A percentile compares a stretch with the other conserved stretches of the same genome.
These are phyloP conservation scores for Eucera pruinosa DNA, from an alignment of 2,888 invertebrate genomes.

Conservation along the genomic window DNA sequence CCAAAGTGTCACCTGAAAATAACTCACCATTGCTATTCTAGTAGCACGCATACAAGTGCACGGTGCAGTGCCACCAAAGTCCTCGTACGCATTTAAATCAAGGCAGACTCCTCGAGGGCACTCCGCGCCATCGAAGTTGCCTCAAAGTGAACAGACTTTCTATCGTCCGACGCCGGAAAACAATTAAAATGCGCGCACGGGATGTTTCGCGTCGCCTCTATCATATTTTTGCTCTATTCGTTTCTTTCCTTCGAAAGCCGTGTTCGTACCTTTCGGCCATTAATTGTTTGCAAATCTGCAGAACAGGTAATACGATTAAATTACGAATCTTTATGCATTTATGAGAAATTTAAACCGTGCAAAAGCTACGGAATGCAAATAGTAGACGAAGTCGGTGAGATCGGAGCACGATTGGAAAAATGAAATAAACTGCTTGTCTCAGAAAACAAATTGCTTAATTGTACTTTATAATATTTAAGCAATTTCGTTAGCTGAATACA, in stretches of 20 bases:
- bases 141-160: conserved; percentile 61
- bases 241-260: neutral
- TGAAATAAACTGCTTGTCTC: too few species aligned
- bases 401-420: too few species aligned
- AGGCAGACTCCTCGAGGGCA: conserved; percentile 66
- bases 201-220: conserved; percentile 22
- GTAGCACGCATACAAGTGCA: conserved; percentile 72
- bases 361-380: too few species aligned
- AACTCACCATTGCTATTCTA: conserved; percentile 74
- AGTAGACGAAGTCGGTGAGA: too few species aligned
- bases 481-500: too few species aligned
- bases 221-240: neutral
- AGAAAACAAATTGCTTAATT: too few species aligned
- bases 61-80: conserved; percentile 66
- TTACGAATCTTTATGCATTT: too few species aligned
- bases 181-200: conserved; percentile 44
- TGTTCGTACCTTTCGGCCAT: too few species aligned
- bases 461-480: too few species aligned
- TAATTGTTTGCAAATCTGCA: too few species aligned
- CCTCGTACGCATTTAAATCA: conserved; percentile 72
- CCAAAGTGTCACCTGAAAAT: conserved; percentile 74
- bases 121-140: conserved; percentile 55
- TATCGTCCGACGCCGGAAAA: conserved; percentile 44
- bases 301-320: too few species aligned
- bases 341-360: too few species aligned